These are phyloP conservation scores for Suricata suricatta DNA, from an alignment of 2,113 vertebrate genomes.

Conservation along the genomic window DNA sequence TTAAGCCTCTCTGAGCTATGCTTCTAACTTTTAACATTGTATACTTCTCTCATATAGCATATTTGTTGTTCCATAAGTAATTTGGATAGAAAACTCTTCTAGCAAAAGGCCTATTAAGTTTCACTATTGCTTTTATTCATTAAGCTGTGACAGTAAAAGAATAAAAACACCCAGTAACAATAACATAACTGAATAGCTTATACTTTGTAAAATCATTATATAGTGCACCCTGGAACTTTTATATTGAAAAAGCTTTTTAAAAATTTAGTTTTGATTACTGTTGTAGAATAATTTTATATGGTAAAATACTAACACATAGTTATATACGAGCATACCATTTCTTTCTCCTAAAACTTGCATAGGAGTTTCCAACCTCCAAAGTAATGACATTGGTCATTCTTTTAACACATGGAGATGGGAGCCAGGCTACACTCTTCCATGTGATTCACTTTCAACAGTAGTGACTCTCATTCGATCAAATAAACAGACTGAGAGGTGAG, in stretches of 20 bases:
- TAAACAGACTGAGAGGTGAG: constrained; percentile 49
- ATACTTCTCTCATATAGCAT: not conserved
- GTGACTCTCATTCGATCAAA: constrained; percentile 33
- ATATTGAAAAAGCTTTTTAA: not conserved
- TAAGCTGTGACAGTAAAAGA: not conserved
- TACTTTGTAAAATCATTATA: not conserved
- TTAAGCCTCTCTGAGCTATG: not conserved
- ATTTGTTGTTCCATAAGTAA: constrained; percentile 49
- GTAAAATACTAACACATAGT: not conserved
- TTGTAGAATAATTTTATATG: not conserved
- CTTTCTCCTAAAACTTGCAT: not conserved
- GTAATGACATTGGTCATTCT: constrained; percentile 14
- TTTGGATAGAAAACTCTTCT: constrained; percentile 10
- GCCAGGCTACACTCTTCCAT: not conserved
- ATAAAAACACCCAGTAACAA: not conserved
- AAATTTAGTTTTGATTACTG: not conserved
- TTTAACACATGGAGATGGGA: constrained; percentile 25
- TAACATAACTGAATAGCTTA: not conserved
- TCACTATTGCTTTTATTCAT: constrained; percentile 20
- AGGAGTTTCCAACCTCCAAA: not conserved
- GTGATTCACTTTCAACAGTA: constrained; percentile 36
- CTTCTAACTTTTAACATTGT: constrained; percentile 49
- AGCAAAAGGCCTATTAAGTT: constrained; percentile 35
- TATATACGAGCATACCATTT: not conserved
- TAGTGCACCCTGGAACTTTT: not conserved